phyloP scores from a whole-genome alignment of 2,888 invertebrate species.

The Meghimatium bilineatum region DNA sequence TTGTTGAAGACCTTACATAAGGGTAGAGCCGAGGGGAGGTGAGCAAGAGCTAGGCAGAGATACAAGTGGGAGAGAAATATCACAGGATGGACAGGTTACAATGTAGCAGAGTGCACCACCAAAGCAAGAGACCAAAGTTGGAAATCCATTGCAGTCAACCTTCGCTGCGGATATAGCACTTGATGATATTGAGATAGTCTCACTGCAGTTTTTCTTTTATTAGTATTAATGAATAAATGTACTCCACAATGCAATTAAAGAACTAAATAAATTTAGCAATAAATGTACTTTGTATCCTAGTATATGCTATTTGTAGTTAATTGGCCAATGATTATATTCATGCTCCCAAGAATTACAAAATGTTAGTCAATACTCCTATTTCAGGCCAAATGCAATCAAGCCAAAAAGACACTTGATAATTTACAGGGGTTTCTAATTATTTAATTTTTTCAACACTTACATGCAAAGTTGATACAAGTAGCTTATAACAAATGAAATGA shows the following conservation, averaged over 20 bases:
- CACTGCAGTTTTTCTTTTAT: too few relatives aligned
- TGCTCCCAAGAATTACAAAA: not conserved
- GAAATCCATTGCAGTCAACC: too few relatives aligned
- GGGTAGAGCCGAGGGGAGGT: too few relatives aligned
- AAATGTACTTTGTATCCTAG: not conserved
- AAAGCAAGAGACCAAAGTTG: too few relatives aligned
- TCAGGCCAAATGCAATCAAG: constrained; percentile 22
- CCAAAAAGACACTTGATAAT: not conserved
- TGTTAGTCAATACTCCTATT: constrained; percentile 22
- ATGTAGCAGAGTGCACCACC: too few relatives aligned
- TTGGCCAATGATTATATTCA: constrained; percentile 6
- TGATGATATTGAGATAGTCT: too few relatives aligned
- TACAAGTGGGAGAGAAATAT: too few relatives aligned
- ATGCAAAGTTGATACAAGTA: not conserved
- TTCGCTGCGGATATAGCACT: too few relatives aligned
- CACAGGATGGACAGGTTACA: too few relatives aligned
- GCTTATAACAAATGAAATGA: too few relatives aligned
- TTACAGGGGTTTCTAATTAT: not conserved
- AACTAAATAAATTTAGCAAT: not conserved
- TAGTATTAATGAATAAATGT: not conserved
- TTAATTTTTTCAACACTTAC: not conserved
- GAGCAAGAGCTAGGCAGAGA: too few relatives aligned
- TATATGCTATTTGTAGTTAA: not conserved
- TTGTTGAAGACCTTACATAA: too few relatives aligned
- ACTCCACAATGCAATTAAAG: not conserved